Evolutionary conservation across 2,888 invertebrate genomes (phyloP).

Genomic region (Nebria salina): DNA sequence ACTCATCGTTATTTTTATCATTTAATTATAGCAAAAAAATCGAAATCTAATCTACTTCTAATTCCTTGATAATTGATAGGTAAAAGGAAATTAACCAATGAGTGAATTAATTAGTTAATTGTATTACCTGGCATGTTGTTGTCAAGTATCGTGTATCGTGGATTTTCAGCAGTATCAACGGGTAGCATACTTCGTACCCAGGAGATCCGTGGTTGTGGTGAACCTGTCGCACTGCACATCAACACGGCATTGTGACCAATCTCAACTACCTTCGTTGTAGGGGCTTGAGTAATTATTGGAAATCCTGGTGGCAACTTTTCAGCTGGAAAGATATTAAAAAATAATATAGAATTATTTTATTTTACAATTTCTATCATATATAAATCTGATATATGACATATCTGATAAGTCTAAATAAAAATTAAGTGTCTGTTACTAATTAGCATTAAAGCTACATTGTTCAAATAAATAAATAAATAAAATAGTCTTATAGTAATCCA

Average conservation of each 20-base stretch:
- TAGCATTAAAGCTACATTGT: too few species aligned
- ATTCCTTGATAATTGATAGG: too few species aligned
- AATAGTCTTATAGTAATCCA: too few species aligned
- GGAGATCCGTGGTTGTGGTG: slow-evolving; percentile 81
- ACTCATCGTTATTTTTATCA: too few species aligned
- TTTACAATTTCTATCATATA: not conserved
- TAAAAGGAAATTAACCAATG: not conserved
- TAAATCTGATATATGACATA: too few species aligned
- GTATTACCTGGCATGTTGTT: slow-evolving; percentile 78
- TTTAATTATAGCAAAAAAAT: too few species aligned
- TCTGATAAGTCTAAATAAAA: too few species aligned
- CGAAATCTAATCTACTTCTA: too few species aligned
- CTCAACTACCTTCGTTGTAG: slow-evolving; percentile 94
- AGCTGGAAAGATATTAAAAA: slow-evolving; percentile 66
- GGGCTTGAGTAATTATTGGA: slow-evolving; percentile 87
- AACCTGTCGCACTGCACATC: slow-evolving; percentile 88
- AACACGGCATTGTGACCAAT: slow-evolving; percentile 92
- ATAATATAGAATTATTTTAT: not conserved
- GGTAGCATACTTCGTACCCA: slow-evolving; percentile 96
- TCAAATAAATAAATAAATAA: too few species aligned
- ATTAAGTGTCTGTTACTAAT: too few species aligned
- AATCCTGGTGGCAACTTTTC: slow-evolving; percentile 92
- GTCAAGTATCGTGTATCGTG: slow-evolving; percentile 85
- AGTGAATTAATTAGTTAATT: not conserved
- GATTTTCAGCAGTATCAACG: slow-evolving; percentile 82